A percentile compares a stretch with the other conserved stretches of the same genome.
phyloP scores from a whole-genome alignment of 1,140 invertebrate genomes.

The Palaemon carinicauda region DNA sequence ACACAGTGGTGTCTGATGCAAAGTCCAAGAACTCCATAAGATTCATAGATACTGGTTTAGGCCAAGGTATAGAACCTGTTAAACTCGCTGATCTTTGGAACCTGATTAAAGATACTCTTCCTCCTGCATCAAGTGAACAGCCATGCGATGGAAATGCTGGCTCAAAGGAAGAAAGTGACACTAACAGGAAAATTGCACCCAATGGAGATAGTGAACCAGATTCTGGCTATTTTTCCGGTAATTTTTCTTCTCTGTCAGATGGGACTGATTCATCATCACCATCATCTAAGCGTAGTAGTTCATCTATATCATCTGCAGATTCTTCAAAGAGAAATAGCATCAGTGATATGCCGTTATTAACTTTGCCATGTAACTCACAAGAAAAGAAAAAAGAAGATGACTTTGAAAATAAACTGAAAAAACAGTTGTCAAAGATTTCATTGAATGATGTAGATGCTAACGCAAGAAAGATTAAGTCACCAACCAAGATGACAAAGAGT shows the following conservation, averaged over 20 bases:
- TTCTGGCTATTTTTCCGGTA: constrained; percentile 40
- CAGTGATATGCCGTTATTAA: background rate
- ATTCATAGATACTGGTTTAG: constrained; percentile 37
- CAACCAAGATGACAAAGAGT: too few species aligned
- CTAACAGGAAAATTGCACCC: constrained; percentile 18
- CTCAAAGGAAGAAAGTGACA: background rate
- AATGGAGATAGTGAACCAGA: constrained; percentile 27
- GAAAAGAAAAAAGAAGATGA: too few species aligned
- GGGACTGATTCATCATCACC: constrained; percentile 10
- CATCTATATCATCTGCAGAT: constrained; percentile 4
- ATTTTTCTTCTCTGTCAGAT: constrained; percentile 18
- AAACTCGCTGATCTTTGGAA: constrained; percentile 44
- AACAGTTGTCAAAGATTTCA: too few species aligned
- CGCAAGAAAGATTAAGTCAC: too few species aligned
- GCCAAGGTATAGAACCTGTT: constrained; percentile 20
- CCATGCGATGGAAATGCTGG: background rate
- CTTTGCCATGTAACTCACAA: background rate
- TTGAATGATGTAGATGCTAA: too few species aligned
- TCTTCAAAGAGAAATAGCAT: constrained; percentile 13
- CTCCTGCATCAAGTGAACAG: background rate
- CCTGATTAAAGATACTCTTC: constrained; percentile 44
- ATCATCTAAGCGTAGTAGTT: constrained; percentile 43
- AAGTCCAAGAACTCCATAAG: background rate
- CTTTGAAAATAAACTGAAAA: too few species aligned
- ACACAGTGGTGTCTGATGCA: background rate